These are phyloP conservation scores for Phyllostomus discolor DNA, from an alignment of 2,113 vertebrate species.

Conservation along the genomic window DNA sequence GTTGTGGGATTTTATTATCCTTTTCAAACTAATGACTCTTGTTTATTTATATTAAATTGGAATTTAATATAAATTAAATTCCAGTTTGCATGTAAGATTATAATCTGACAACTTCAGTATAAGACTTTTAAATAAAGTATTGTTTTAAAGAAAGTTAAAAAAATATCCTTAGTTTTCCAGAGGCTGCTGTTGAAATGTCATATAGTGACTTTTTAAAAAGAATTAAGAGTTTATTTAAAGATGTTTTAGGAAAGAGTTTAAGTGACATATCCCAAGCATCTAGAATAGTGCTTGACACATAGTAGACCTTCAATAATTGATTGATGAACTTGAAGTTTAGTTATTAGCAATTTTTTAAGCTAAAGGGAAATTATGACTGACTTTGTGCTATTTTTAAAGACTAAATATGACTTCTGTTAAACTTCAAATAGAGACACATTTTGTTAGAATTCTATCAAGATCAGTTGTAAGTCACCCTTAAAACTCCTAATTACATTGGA, in stretches of 20 bases:
- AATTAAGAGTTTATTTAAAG: not conserved
- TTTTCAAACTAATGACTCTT: not conserved
- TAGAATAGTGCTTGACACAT: not conserved
- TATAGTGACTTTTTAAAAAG: not conserved
- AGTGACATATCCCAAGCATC: not conserved
- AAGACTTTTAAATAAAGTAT: not conserved
- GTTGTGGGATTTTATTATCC: not conserved
- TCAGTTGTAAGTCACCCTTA: not conserved
- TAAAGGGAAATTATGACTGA: not conserved
- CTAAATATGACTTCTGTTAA: not conserved
- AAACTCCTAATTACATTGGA: not conserved
- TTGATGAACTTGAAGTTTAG: not conserved
- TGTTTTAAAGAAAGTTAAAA: not conserved
- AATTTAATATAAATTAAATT: not conserved
- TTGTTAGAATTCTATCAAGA: not conserved
- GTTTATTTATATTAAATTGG: not conserved
- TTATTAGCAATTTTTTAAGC: not conserved
- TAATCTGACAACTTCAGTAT: not conserved
- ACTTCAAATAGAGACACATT: not conserved
- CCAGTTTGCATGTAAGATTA: not conserved
- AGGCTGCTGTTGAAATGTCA: not conserved
- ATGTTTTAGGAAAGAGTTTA: not conserved
- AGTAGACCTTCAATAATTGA: not conserved
- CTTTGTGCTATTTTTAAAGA: conserved; percentile 3
- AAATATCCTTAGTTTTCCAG: not conserved